These are phyloP conservation scores for Leucopsar rothschildi DNA, from an alignment of 2,113 vertebrate species.

Conservation along the genomic window DNA sequence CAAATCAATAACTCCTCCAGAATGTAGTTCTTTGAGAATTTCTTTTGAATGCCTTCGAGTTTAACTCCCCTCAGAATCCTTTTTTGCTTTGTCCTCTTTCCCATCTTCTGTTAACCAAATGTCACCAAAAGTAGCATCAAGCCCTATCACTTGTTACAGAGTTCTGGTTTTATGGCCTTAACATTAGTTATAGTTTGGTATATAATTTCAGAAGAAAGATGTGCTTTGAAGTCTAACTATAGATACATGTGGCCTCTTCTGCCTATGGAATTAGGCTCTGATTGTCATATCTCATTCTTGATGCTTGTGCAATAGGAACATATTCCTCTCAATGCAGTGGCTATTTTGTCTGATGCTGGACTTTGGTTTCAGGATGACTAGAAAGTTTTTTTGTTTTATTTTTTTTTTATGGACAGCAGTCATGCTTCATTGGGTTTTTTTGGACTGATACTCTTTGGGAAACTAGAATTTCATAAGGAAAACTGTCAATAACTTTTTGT, in stretches of 20 bases:
- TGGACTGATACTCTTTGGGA: not conserved
- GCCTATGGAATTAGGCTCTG: conserved; percentile 40
- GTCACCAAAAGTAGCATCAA: conserved; percentile 53
- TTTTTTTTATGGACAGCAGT: not conserved
- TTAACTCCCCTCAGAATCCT: not conserved
- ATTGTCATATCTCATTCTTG: conserved; percentile 45
- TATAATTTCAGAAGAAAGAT: conserved; percentile 38
- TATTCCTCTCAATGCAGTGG: conserved; percentile 51
- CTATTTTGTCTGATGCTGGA: conserved; percentile 48
- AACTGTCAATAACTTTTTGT: conserved; percentile 2
- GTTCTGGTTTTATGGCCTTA: conserved; percentile 52
- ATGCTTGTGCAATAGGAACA: conserved; percentile 68
- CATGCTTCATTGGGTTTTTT: not conserved
- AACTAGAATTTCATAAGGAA: conserved; percentile 5
- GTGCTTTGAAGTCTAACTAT: conserved; percentile 38
- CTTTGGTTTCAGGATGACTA: conserved; percentile 29
- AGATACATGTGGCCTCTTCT: conserved; percentile 33
- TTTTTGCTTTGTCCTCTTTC: not conserved
- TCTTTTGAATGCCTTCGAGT: not conserved
- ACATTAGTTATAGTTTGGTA: not conserved
- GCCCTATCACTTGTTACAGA: conserved; percentile 24
- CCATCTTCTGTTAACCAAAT: not conserved
- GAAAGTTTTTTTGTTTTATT: not conserved
- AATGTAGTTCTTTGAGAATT: not conserved
- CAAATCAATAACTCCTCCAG: not conserved